Evolutionary conservation across 2,113 vertebrate species (phyloP), one percentile per base, ranked within the genome.

Genomic region (Leiothrix lutea): DNA sequence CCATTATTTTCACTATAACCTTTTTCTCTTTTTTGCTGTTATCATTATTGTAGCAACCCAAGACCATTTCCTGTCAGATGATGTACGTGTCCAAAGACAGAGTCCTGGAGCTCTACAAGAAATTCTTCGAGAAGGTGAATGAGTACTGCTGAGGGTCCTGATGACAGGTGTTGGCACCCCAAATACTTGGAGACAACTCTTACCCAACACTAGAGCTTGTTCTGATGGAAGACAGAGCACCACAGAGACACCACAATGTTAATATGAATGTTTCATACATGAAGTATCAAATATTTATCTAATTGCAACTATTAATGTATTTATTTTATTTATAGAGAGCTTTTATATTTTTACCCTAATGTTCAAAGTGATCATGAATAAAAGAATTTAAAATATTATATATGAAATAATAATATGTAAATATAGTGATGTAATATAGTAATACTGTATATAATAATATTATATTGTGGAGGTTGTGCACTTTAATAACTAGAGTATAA

Each of bases 41-140:
- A 5, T 35, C 48, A 8, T 53, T 58, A 5, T 72, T 80, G 6
- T 26, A 96, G 96, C 36, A 25, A 28, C 11, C 22, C 0, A 0
- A 35, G 64, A 9, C 0, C 1, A 0, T 3, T 6, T 8, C 13
- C 64, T 96, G 94, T 11, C 19, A 0, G 0, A 19, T 0, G 18
- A 4, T 0, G 1, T 1, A 71, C 1, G 0, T 16, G 44, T 0
- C 0, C 8, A 36, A 0, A 1, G 3, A 0, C 8, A 2, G 0
- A 0, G 94, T 40, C 53, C 47, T 4, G 25, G 6, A 0, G 0
- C 0, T 0, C 56, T 95, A 92, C 23, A 0, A 0, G 0, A 64
- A 0, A 5, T 96, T 88, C 48, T 95, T 97, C 3, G 1, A 60
- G 25, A 45, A 40, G 3, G 40, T 96, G 72, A 21, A 88, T 0